Conservation (phyloP, 2,797 vertebrate species). For the Gymnocypris eckloni region DNA sequence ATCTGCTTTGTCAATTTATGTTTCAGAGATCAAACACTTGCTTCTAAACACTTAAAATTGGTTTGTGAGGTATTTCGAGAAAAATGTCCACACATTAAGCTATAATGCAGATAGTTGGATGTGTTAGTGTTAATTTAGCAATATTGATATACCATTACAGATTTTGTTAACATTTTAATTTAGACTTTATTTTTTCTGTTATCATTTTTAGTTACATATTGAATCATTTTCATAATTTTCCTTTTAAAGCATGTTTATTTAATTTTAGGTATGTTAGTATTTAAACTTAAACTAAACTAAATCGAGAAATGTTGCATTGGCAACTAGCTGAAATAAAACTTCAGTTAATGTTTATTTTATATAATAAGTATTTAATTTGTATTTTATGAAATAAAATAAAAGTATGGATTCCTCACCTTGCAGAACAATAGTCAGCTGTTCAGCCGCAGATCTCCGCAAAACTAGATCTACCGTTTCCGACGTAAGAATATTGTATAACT, state of each 20-base stretch:
- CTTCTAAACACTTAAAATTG: not conserved
- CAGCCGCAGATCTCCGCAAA: constrained; percentile 89
- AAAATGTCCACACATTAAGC: not conserved
- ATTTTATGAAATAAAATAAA: not conserved
- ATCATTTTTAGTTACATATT: not conserved
- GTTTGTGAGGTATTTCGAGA: not conserved
- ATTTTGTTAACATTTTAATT: not conserved
- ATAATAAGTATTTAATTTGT: not conserved
- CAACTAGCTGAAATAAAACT: not conserved
- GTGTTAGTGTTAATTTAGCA: not conserved
- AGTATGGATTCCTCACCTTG: constrained; percentile 82
- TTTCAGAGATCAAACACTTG: not conserved
- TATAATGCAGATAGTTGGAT: not conserved
- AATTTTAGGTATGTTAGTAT: not conserved
- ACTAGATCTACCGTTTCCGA: constrained; percentile 86
- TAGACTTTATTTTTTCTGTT: not conserved
- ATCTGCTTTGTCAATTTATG: not conserved
- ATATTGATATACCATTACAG: too few relatives aligned
- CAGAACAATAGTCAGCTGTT: constrained; percentile 90
- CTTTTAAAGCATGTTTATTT: not conserved
- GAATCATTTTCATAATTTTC: not conserved
- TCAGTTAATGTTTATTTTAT: not conserved
- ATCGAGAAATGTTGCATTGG: not conserved
- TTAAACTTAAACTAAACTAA: not conserved
- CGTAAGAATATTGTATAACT: constrained; percentile 86